A percentile compares a stretch with the other conserved stretches of the same genome.
Evolutionary conservation across 2,113 vertebrate species (phyloP).

Genomic region (Hystrix cristata): DNA sequence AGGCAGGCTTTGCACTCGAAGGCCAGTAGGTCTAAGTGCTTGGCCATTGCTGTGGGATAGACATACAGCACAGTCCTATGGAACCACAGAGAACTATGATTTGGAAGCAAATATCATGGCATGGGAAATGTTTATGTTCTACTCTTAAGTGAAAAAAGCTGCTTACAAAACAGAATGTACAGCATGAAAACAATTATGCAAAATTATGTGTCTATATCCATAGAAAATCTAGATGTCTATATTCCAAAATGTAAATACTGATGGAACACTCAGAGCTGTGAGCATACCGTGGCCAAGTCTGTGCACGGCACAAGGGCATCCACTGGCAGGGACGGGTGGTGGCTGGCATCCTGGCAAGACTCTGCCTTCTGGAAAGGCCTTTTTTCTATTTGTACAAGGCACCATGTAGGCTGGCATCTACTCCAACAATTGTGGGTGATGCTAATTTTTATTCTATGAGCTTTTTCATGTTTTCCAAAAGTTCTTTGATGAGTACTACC

Average conservation of each 20-base stretch:
- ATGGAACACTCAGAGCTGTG: not conserved
- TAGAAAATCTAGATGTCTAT: conserved; percentile 54
- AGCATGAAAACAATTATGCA: conserved; percentile 62
- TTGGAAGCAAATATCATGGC: conserved; percentile 37
- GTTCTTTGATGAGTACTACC: not conserved
- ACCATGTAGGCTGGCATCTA: not conserved
- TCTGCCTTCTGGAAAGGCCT: not conserved
- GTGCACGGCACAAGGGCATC: not conserved
- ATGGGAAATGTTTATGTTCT: conserved; percentile 22
- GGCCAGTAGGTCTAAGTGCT: not conserved
- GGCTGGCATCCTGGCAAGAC: not conserved
- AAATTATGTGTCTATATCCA: not conserved
- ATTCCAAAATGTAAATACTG: not conserved
- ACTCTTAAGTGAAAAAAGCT: conserved; percentile 30
- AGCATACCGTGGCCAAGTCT: not conserved
- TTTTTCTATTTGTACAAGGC: not conserved
- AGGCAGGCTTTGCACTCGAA: not conserved
- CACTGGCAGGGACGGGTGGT: not conserved
- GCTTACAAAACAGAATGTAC: conserved; percentile 57
- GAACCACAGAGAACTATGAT: not conserved
- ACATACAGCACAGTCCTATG: not conserved
- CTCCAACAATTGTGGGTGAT: not conserved
- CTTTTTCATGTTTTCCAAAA: conserved; percentile 13
- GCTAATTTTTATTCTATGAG: not conserved
- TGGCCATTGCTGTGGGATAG: not conserved